phyloP scores from a whole-genome alignment of 2,797 vertebrate genomes.

The Enteromius viviparus region DNA sequence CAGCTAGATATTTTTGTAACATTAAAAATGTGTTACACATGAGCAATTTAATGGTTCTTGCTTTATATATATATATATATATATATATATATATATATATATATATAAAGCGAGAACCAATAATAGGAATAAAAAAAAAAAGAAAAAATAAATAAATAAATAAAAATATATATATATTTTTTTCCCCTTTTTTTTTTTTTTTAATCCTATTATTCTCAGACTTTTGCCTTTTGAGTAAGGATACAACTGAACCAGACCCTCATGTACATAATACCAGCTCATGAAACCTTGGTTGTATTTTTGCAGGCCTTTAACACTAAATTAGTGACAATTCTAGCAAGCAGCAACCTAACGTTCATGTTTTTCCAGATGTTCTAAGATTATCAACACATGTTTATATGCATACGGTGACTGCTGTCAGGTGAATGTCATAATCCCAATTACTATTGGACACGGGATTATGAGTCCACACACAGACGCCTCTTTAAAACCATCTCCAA shows the following conservation, averaged over 20 bases:
- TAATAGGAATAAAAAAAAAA: too few species aligned
- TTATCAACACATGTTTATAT: slow-evolving; percentile 1
- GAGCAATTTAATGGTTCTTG: not conserved
- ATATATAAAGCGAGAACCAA: too few species aligned
- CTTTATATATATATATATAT: not conserved
- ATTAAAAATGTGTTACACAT: not conserved
- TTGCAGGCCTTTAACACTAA: not conserved
- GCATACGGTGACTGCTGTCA: not conserved
- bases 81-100: not conserved
- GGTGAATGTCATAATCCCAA: slow-evolving; percentile 67
- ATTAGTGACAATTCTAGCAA: not conserved
- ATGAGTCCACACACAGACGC: slow-evolving; percentile 69
- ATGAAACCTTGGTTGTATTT: not conserved
- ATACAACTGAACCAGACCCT: not conserved
- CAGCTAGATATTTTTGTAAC: not conserved
- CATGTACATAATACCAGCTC: not conserved
- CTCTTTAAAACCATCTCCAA: slow-evolving; percentile 79
- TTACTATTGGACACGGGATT: slow-evolving; percentile 79
- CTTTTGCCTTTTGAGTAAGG: not conserved
- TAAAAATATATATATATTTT: too few species aligned
- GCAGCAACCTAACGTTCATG: not conserved
- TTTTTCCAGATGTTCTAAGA: not conserved
- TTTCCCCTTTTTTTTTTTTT: too few species aligned
- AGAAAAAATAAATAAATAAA: too few species aligned
- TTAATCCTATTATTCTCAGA: not conserved